phyloP scores from a whole-genome alignment of 2,888 invertebrate species.

The Erynnis tages region DNA sequence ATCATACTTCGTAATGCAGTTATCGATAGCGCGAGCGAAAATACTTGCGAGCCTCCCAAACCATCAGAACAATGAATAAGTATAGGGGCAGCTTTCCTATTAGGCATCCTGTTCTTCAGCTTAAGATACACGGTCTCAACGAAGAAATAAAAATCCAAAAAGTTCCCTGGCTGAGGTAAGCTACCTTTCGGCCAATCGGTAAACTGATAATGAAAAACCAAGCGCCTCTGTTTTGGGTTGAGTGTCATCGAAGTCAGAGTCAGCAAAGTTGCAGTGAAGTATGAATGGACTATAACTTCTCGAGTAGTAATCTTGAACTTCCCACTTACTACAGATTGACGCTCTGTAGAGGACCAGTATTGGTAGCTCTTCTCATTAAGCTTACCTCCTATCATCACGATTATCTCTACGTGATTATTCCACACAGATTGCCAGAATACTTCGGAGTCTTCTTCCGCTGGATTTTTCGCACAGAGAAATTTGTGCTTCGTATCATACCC shows the following conservation, averaged over 20 bases:
- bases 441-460: conserved; percentile 11
- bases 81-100: conserved; percentile 21
- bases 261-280: neutral
- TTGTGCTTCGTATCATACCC: conserved; percentile 17
- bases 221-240: conserved; percentile 17
- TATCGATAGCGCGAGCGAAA: conserved; percentile 6
- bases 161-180: conserved; percentile 23
- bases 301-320: conserved; percentile 10
- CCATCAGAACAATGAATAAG: conserved; percentile 15
- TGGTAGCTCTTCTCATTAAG: conserved; percentile 12
- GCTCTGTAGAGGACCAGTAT: conserved; percentile 13
- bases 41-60: conserved; percentile 28
- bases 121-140: conserved; percentile 3
- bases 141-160: conserved; percentile 18
- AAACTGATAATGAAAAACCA: conserved; percentile 27
- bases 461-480: conserved; percentile 17
- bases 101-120: conserved; percentile 20
- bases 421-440: conserved; percentile 12
- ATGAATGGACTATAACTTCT: neutral
- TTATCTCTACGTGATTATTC: conserved; percentile 6
- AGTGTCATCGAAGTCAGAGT: conserved; percentile 1
- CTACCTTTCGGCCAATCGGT: conserved; percentile 26
- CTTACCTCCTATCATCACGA: conserved; percentile 14
- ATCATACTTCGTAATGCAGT: conserved; percentile 6
- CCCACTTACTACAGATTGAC: conserved; percentile 7